Evolutionary conservation across 1,140 invertebrate genomes (phyloP).

Genomic region (Laupala kohalensis): DNA sequence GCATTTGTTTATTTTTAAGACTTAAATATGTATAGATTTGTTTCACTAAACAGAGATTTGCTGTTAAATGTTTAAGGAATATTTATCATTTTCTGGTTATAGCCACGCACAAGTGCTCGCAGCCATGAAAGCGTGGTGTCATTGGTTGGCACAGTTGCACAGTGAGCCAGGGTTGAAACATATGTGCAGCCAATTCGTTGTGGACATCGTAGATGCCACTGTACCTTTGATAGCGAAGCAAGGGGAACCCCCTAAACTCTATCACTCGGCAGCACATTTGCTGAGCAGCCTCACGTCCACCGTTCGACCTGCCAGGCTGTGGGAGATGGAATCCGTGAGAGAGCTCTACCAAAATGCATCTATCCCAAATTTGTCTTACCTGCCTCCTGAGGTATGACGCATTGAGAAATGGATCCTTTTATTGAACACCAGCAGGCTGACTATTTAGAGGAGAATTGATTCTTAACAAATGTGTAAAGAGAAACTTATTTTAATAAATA

Average conservation of each 20-base stretch:
- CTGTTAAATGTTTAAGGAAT: neutral
- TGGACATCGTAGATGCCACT: slow-evolving; percentile 14
- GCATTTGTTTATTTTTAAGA: no score
- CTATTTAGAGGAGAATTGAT: no score
- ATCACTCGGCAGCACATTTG: slow-evolving; percentile 44
- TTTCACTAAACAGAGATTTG: no score
- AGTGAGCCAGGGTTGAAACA: slow-evolving; percentile 3
- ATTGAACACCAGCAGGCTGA: no score
- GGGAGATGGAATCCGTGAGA: slow-evolving; percentile 22
- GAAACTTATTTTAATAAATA: no score
- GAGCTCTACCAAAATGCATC: slow-evolving; percentile 11
- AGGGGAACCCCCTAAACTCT: slow-evolving; percentile 35
- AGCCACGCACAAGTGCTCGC: slow-evolving; percentile 56
- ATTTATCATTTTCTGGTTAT: slow-evolving; percentile 12
- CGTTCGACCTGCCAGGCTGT: slow-evolving; percentile 38
- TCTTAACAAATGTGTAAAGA: no score
- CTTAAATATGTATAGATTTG: no score
- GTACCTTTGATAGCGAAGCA: slow-evolving; percentile 18
- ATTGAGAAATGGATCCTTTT: no score
- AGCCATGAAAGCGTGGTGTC: slow-evolving; percentile 49
- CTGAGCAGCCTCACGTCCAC: slow-evolving; percentile 41
- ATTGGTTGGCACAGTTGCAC: slow-evolving; percentile 36
- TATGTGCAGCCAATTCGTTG: slow-evolving; percentile 6
- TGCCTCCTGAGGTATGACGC: slow-evolving; percentile 28
- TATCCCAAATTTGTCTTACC: slow-evolving; percentile 9